A percentile compares a stretch with the other conserved stretches of the same genome.
phyloP scores from a whole-genome alignment of 2,888 invertebrate genomes.

The Thereva unica region DNA sequence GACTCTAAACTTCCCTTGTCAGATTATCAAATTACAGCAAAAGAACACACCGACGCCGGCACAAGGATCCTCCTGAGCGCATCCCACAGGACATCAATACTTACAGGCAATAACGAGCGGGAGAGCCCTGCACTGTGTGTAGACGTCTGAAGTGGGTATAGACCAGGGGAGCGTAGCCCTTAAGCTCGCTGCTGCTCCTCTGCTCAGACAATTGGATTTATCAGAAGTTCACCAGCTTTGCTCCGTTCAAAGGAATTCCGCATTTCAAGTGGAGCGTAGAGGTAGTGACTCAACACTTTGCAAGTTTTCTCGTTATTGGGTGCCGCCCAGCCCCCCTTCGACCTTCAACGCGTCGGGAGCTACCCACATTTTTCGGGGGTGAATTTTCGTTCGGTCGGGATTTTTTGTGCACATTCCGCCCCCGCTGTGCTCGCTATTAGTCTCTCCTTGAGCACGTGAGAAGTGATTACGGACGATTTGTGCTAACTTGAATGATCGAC shows the following conservation, averaged over 20 bases:
- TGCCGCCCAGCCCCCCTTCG: not conserved
- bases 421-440: not conserved
- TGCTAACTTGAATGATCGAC: conserved; percentile 8
- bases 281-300: conserved; percentile 27
- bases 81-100: conserved; percentile 33
- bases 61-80: conserved; percentile 27
- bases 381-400: not conserved
- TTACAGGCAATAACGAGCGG: conserved; percentile 1
- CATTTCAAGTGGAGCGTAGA: conserved; percentile 1
- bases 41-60: conserved; percentile 21
- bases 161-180: conserved; percentile 19
- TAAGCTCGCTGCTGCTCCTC: conserved; percentile 10
- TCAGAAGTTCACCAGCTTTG: conserved; percentile 17
- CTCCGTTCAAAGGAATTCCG: conserved; percentile 18
- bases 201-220: conserved; percentile 27
- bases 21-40: conserved; percentile 27
- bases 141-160: conserved; percentile 1
- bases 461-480: conserved; percentile 16
- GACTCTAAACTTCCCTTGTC: conserved; percentile 21
- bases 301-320: conserved; percentile 26
- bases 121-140: not conserved
- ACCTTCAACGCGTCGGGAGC: not conserved
- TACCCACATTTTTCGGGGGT: not conserved
- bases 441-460: not conserved
- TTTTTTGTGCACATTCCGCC: not conserved